Percentiles rank a stretch among this genome's conserved stretches.
Conservation (phyloP, 2,888 invertebrate species). For the Napeogenes sylphis region DNA sequence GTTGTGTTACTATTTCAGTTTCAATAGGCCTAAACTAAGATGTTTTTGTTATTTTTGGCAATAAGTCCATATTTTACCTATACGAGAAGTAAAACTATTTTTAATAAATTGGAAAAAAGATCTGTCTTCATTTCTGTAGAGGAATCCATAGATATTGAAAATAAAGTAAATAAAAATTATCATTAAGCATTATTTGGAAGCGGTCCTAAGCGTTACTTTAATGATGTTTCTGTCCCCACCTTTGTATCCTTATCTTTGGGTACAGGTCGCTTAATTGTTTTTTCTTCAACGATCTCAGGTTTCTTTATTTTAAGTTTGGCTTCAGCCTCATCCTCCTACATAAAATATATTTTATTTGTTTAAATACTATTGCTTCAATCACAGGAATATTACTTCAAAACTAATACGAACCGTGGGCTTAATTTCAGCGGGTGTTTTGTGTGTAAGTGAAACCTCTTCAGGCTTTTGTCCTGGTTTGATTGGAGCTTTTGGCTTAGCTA, state of each 20-base stretch:
- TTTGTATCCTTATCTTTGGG: conserved; percentile 49
- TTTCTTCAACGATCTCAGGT: conserved; percentile 69
- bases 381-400: neutral
- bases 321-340: conserved; percentile 66
- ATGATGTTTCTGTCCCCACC: conserved; percentile 15
- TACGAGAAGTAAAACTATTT: conserved; percentile 54
- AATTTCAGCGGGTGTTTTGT: conserved; percentile 70
- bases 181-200: conserved; percentile 4
- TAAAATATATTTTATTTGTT: conserved; percentile 15
- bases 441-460: conserved; percentile 69
- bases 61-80: conserved; percentile 46
- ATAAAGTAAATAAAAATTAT: conserved; percentile 3
- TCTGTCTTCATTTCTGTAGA: conserved; percentile 39
- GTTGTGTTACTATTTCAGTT: neutral
- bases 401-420: conserved; percentile 66
- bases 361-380: neutral
- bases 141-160: conserved; percentile 50
- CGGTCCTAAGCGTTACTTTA: conserved; percentile 9
- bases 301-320: conserved; percentile 71
- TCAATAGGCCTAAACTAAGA: neutral
- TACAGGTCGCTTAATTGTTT: conserved; percentile 65
- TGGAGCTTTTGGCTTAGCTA: conserved; percentile 62
- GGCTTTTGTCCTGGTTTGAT: conserved; percentile 63
- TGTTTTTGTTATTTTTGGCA: no score
- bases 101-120: conserved; percentile 44